Evolutionary conservation across 2,113 vertebrate species (phyloP), one percentile per base, ranked within the genome.

Genomic region (Albula glossodonta): DNA sequence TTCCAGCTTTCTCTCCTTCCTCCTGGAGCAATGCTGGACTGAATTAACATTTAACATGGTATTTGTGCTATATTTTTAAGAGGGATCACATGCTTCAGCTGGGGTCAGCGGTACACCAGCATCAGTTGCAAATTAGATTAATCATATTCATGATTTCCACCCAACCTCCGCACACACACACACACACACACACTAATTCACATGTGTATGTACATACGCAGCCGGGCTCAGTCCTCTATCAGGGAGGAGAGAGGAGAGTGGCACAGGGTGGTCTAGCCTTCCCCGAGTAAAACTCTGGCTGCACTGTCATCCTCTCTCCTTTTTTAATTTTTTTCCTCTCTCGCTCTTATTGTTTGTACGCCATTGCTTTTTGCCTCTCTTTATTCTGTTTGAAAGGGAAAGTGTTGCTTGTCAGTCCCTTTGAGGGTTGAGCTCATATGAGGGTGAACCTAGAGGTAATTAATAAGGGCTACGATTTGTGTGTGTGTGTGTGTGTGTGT

Each of bases 301-400:
- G 17, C 17, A 4, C 22, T 19, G 22, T 66, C 60, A 19, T 66
- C 60, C 2, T 2, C 60, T 66, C 15, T 66, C 17, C 3, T 66
- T 66, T 66, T 60, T 66, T 66, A 8, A 0, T 51, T 15, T 19
- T 4, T 63, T 49, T 12, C 56, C 41, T 15, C 25, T 53, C 56
- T n/a, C 57, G 19, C 74, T 15, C 53, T 52, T 11, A 50, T 91
- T 89, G 88, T 90, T 92, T 92, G 92, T 92, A 92, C 8, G 19
- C 8, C 63, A 7, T 17, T 93, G 93, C 91, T 88, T 60, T 13
- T 87, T 89, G 81, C 91, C 91, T 90, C 93, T 86, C 90, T 91
- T 82, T 87, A 66, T 91, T 91, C 92, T 92, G 92, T 93, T 82
- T 78, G 84, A 82, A 41, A 51, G 48, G 60, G 70, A 53, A 53